Base-by-base conservation (phyloP, 2,888 invertebrate genomes). In the Melanostoma mellinum region DNA sequence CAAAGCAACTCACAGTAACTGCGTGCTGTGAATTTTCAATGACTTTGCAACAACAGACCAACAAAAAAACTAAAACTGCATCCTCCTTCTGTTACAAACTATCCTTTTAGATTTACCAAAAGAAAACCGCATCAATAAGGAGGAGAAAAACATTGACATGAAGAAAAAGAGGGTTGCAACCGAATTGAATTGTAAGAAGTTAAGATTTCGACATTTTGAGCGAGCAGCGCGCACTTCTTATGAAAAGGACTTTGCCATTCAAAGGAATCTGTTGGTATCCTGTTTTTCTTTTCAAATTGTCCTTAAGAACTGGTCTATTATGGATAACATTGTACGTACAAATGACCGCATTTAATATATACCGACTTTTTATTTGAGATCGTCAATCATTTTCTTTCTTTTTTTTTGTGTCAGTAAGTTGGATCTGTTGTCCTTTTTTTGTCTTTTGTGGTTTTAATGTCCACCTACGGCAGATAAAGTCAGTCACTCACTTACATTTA, bases 341-440 rank as follows among this genome's bases (percentile, higher is more conserved):
- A 80, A 75, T 80, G 79, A 80, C 79, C 69, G 79, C 75, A 75
- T 74, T 80, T 80, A 69, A 75, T 75, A 42, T 75, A 42, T 61
- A 69, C 61, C 42, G 79, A 80, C 79, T 80, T 80, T 46, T 75
- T 69, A 75, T 75, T 55, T 44, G 68, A 80, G 63, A 68, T 80
- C 79, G 75, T 80, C 75, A 68, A 80, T 80, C 79, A 80, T 80
- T 8, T n/a, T 36, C 44, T 42, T 40, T 33, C 36, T 60, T 42
- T 50, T 9, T 56, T 76, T 48, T 71, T 35, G 52, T 30, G 20
- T 20, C 20, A 20, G 20, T 20, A 1, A 20, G 20, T 20, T 20
- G 20, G 20, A 20, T 52, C 36, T 8, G 4, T n/a, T 20, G 20
- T 44, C 20, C 20, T 50, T 9, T 50, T 50, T 10, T 56, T 33